Conservation (phyloP, 2,888 invertebrate species). For the Melipona beecheii region DNA sequence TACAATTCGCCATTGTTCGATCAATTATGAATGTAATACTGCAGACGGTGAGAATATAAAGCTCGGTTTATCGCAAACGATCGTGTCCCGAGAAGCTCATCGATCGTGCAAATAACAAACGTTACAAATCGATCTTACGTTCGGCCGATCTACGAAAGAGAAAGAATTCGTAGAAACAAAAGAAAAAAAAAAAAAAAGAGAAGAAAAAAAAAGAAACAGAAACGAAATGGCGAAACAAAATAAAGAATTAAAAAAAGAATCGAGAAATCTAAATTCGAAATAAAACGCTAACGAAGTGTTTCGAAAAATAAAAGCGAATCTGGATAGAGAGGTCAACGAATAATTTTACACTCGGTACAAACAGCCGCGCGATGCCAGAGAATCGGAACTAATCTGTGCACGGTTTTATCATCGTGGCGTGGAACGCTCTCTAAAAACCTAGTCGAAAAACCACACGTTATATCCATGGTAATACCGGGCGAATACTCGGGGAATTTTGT, state of each 20-base stretch:
- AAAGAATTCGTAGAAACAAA: not conserved
- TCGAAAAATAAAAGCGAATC: not conserved
- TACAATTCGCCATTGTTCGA: conserved; percentile 29
- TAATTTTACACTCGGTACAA: conserved; percentile 47
- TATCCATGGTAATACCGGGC: conserved; percentile 62
- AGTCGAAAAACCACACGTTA: conserved; percentile 66
- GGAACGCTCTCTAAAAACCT: conserved; percentile 59
- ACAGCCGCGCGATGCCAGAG: conserved; percentile 29
- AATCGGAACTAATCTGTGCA: conserved; percentile 60
- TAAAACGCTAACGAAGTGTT: conserved; percentile 8
- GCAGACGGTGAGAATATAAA: not conserved
- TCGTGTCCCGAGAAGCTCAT: conserved; percentile 6
- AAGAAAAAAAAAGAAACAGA: not conserved
- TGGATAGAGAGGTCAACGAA: conserved; percentile 29
- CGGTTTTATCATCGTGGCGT: conserved; percentile 47
- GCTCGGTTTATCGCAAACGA: conserved; percentile 7
- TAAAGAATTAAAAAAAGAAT: not conserved
- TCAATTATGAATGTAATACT: conserved; percentile 11
- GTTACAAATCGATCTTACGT: conserved; percentile 12
- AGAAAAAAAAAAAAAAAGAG: not conserved
- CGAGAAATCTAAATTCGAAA: conserved; percentile 4
- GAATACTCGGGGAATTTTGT: conserved; percentile 69
- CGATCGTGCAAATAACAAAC: conserved; percentile 23
- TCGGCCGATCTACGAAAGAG: not conserved
- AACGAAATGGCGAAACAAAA: not conserved